These are phyloP conservation scores for Papilio polyxenes DNA, from an alignment of 1,140 invertebrate species.

Conservation along the genomic window DNA sequence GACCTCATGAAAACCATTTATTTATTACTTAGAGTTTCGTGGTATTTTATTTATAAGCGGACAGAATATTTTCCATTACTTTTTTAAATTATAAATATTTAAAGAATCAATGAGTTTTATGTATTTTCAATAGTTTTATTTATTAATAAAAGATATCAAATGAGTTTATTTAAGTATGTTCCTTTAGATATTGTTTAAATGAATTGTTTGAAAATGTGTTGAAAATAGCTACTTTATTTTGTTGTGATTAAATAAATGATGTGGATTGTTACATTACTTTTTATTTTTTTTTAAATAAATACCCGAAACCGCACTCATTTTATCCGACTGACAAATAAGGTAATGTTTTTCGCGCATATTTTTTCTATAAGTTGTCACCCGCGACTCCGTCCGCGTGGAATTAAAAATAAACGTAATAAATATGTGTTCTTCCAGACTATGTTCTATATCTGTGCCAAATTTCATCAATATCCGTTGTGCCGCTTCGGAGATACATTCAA, in stretches of 20 bases:
- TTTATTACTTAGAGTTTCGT: neutral
- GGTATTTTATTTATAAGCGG: neutral
- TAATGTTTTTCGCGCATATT: too few species aligned
- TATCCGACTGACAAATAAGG: too few species aligned
- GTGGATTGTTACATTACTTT: neutral
- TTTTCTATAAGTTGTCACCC: too few species aligned
- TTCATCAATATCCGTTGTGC: too few species aligned
- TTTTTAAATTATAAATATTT: neutral
- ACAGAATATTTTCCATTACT: neutral
- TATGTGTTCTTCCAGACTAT: too few species aligned
- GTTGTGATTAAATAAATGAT: conserved; percentile 37
- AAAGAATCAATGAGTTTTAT: too few species aligned
- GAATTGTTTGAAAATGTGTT: neutral
- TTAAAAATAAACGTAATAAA: too few species aligned
- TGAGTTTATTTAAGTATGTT: neutral
- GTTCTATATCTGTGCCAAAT: too few species aligned
- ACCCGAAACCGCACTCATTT: neutral
- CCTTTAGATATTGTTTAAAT: neutral
- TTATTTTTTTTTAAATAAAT: conserved; percentile 19
- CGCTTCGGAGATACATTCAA: too few species aligned
- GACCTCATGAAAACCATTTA: neutral
- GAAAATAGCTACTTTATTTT: conserved; percentile 10
- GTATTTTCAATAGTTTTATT: neutral
- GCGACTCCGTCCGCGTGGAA: too few species aligned
- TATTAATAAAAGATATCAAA: neutral